Percentiles rank a stretch among this genome's conserved stretches.
phyloP scores from a whole-genome alignment of 2,797 vertebrate species.

The Oryzias dopingdopingensis region DNA sequence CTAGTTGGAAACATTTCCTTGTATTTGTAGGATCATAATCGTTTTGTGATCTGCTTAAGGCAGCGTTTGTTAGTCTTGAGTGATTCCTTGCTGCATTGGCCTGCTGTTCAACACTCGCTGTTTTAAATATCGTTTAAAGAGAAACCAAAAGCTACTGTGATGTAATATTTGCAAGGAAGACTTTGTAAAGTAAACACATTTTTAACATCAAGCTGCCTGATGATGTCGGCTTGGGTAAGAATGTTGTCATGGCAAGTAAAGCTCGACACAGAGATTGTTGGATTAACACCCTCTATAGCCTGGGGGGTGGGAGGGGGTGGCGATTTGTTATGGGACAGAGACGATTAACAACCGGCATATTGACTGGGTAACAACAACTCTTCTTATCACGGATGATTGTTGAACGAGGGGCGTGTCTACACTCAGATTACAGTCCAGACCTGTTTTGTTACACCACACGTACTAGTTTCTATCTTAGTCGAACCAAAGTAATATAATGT shows the following conservation, averaged over 20 bases:
- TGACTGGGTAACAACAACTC: conserved; percentile 24
- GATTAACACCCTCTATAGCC: conserved; percentile 71
- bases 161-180: not conserved
- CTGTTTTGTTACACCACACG: conserved; percentile 33
- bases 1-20: not conserved
- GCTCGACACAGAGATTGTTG: conserved; percentile 63
- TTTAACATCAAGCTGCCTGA: not conserved
- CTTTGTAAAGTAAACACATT: no score
- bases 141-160: not conserved
- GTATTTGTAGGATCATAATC: conserved; percentile 8
- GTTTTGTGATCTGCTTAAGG: conserved; percentile 16
- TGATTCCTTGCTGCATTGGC: conserved; percentile 44
- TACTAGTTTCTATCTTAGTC: conserved; percentile 37
- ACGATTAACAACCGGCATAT: conserved; percentile 54
- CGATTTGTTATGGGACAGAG: conserved; percentile 55
- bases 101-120: conserved; percentile 33
- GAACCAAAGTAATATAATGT: conserved; percentile 3
- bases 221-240: conserved; percentile 17
- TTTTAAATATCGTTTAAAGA: not conserved
- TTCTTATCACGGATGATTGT: conserved; percentile 34
- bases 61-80: conserved; percentile 30
- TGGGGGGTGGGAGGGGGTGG: conserved; percentile 12
- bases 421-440: conserved; percentile 59
- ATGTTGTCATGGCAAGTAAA: conserved; percentile 45
- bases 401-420: conserved; percentile 65